Evolutionary conservation across 2,888 invertebrate genomes (phyloP).

Genomic region (Orthosia gracilis): DNA sequence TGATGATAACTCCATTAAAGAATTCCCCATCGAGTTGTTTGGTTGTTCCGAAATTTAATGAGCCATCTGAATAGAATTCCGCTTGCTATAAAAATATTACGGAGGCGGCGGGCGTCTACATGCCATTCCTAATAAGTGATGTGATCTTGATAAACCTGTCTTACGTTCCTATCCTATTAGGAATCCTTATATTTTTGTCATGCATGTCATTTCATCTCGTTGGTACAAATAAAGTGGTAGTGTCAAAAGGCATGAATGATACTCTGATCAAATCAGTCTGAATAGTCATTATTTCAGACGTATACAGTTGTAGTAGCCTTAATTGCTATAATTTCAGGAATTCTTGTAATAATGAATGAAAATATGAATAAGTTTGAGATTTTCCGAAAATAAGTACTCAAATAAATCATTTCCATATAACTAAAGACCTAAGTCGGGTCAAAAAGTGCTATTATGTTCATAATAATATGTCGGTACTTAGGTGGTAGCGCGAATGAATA

Average conservation of each 20-base stretch:
- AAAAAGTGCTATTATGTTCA: constrained; percentile 21
- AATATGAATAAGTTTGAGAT: not conserved
- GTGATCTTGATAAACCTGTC: constrained; percentile 49
- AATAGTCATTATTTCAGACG: not conserved
- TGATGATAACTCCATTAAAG: constrained; percentile 59
- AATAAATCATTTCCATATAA: not conserved
- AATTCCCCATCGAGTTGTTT: constrained; percentile 37
- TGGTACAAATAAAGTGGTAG: not conserved
- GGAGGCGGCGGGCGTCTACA: constrained; percentile 61
- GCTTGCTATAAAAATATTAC: constrained; percentile 44
- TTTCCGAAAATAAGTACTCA: not conserved
- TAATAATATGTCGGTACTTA: constrained; percentile 33
- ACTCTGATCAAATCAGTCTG: not conserved
- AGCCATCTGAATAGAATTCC: constrained; percentile 32
- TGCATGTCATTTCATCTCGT: constrained; percentile 13
- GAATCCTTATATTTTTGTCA: constrained; percentile 32
- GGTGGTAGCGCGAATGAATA: constrained; percentile 35
- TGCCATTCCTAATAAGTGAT: constrained; percentile 63
- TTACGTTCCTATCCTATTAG: constrained; percentile 29
- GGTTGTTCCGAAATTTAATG: constrained; percentile 42
- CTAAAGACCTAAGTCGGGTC: not conserved
- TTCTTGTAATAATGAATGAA: too few relatives aligned
- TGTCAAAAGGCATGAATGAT: not conserved
- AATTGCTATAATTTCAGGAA: not conserved
- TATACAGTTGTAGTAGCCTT: not conserved